phyloP scores from a whole-genome alignment of 2,797 vertebrate genomes.

The Acridotheres tristis region DNA sequence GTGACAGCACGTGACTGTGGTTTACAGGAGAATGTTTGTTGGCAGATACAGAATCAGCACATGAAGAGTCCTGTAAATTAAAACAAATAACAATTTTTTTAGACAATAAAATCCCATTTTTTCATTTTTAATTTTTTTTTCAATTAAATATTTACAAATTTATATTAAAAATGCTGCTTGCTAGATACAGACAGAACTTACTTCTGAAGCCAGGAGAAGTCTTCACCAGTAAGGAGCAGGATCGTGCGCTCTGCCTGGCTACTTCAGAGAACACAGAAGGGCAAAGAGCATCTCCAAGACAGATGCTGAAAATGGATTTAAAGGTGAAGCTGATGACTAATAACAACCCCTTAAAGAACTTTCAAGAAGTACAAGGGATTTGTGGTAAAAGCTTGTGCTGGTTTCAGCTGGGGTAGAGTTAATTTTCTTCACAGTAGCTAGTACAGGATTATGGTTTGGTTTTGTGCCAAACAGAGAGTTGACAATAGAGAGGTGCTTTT shows the following conservation, averaged over 20 bases:
- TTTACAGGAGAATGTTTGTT: slow-evolving; percentile 58
- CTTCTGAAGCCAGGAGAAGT: slow-evolving; percentile 75
- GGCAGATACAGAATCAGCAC: slow-evolving; percentile 61
- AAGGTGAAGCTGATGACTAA: slow-evolving; percentile 11
- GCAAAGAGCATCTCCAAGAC: slow-evolving; percentile 64
- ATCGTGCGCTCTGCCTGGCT: slow-evolving; percentile 62
- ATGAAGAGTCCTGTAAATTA: slow-evolving; percentile 64
- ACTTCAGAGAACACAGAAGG: slow-evolving; percentile 53
- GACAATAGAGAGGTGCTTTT: background rate
- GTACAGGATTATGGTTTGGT: background rate
- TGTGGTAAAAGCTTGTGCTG: background rate
- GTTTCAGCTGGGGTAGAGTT: background rate
- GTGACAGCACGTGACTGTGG: slow-evolving; percentile 42
- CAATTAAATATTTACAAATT: background rate
- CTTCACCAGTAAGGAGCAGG: slow-evolving; percentile 64
- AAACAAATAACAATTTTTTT: slow-evolving; percentile 67
- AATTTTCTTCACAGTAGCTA: background rate
- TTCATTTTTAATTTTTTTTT: background rate
- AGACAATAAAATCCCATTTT: slow-evolving; percentile 18
- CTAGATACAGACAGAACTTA: slow-evolving; percentile 64
- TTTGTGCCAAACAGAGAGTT: background rate
- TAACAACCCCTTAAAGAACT: background rate
- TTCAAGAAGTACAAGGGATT: background rate
- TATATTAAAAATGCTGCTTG: background rate
- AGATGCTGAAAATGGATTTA: slow-evolving; percentile 54